A percentile compares a stretch with the other conserved stretches of the same genome.
phyloP scores from a whole-genome alignment of 1,140 invertebrate genomes.

The Zaprionus vittiger region DNA sequence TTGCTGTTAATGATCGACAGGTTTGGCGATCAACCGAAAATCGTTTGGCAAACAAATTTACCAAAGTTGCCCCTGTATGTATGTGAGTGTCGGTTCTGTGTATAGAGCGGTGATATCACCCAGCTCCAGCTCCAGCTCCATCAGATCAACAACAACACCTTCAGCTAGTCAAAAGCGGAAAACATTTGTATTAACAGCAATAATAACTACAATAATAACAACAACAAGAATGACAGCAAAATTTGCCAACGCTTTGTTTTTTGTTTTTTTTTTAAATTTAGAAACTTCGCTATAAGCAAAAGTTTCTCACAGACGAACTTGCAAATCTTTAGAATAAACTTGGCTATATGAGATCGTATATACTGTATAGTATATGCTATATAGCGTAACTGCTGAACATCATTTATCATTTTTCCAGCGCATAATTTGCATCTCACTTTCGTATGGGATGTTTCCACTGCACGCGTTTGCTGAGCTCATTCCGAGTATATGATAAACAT shows the following conservation, averaged over 20 bases:
- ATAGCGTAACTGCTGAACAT: not conserved
- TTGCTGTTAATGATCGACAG: constrained; percentile 27
- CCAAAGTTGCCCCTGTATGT: constrained; percentile 33
- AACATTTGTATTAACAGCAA: constrained; percentile 76
- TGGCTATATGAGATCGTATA: constrained; percentile 6
- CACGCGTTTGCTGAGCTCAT: not conserved
- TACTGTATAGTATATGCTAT: not conserved
- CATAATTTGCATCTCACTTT: constrained; percentile 4
- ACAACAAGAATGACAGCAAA: constrained; percentile 29
- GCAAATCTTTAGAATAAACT: not conserved
- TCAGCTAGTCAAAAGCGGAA: constrained; percentile 54
- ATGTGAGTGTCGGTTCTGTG: not conserved
- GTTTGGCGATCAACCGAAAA: constrained; percentile 48
- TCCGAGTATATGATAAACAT: not conserved
- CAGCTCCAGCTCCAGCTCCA: constrained; percentile 13
- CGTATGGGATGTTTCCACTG: not conserved
- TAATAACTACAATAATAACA: constrained; percentile 44
- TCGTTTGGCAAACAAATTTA: constrained; percentile 59
- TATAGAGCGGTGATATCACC: constrained; percentile 70
- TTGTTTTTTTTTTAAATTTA: constrained; percentile 61
- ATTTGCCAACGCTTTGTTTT: constrained; percentile 51
- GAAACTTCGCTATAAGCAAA: constrained; percentile 33
- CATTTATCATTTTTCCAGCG: constrained; percentile 2
- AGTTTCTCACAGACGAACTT: not conserved
- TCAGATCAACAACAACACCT: constrained; percentile 15